Evolutionary conservation across 1,140 invertebrate genomes (phyloP), one percentile per base, ranked within the genome.

Genomic region (Micrasema longulum): DNA sequence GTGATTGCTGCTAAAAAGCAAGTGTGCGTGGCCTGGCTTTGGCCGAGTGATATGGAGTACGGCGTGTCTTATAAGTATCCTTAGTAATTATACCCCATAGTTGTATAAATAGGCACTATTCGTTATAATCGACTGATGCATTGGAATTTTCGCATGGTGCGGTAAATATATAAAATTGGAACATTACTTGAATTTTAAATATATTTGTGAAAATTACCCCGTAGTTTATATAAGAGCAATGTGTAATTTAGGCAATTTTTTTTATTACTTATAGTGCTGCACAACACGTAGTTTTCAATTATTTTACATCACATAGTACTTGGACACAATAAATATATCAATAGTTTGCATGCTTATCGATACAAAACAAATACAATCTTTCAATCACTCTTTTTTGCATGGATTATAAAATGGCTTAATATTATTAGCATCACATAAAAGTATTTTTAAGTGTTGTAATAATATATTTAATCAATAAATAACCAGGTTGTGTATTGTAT

Each of bases 111-210:
- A 41, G 18, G 55, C 35, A 14, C 16, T 38, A 60, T 41, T 60
- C 55, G 14, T 66, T 66, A 66, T 26, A 53, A 66, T 66, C 45
- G 64, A 66, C 64, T 66, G 64, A 66, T 52, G 64, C 64, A 66
- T 35, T 52, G 64, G 64, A 66, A 66, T 66, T 66, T 52, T 60
- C 55, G 55, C 55, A 43, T 41, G 18, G 36, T 41, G 55, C 36
- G 55, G 16, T 38, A 41, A 52, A 22, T 60, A 60, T 41, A 60
- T 43, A 20, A 45, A 45, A 20, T 48, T 20, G 18, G 47, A 48
- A 48, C 11, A 48, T 48, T 45, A 45, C n/a, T 45, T 45, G 20
- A 20, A 20, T 22, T 11, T 16, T 4, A 20, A 48, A 48, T 22
- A 11, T 48, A 48, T 48, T 48, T 48, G 47, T 22, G 47, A 20